These are phyloP conservation scores for Miniopterus natalensis DNA, from an alignment of 2,113 vertebrate genomes.

Conservation along the genomic window DNA sequence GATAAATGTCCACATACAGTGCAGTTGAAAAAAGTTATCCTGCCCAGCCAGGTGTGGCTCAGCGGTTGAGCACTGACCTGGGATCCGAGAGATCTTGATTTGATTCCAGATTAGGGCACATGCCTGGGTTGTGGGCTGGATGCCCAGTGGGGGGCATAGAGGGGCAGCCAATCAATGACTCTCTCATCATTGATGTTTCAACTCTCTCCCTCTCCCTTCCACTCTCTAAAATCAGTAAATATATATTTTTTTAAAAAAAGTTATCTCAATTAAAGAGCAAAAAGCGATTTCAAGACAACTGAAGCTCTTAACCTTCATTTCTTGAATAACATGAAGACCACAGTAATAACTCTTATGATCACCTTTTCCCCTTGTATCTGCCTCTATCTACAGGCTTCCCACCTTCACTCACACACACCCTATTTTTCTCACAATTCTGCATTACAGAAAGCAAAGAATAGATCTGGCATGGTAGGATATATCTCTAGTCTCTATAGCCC, in stretches of 20 bases:
- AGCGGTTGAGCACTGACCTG: no score
- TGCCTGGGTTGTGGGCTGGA: no score
- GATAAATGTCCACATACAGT: not conserved
- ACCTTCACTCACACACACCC: no score
- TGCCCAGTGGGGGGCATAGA: no score
- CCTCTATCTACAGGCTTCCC: not conserved
- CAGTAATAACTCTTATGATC: not conserved
- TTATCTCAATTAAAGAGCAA: not conserved
- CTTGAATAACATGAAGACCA: not conserved
- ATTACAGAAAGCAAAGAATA: not conserved
- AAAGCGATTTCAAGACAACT: conserved; percentile 11
- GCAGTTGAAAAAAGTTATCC: not conserved
- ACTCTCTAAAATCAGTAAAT: no score
- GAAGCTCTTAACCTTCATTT: conserved; percentile 6
- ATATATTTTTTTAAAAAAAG: not conserved
- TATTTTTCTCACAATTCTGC: not conserved
- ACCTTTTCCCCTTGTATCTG: not conserved
- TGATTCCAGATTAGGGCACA: no score
- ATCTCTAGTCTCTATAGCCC: not conserved
- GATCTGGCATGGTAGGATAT: not conserved
- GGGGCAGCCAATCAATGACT: no score
- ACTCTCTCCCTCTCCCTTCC: no score
- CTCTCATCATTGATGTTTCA: no score
- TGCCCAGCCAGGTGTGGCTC: no score
- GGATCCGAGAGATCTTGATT: no score